These are phyloP conservation scores for Buteo buteo DNA, from an alignment of 2,113 vertebrate genomes.

Conservation along the genomic window DNA sequence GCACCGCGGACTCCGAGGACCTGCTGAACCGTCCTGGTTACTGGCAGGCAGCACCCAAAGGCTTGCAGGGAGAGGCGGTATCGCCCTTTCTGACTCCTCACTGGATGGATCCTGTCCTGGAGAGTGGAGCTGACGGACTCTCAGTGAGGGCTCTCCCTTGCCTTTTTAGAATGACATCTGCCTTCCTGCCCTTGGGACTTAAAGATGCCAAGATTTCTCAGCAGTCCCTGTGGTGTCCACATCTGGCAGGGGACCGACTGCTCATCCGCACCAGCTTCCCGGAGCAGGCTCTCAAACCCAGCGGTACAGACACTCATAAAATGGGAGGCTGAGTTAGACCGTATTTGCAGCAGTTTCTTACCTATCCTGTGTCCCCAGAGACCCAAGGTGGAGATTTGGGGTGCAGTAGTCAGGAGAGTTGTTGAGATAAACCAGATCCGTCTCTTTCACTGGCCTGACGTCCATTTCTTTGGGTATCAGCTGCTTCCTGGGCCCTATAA, in stretches of 20 bases:
- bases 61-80: background rate
- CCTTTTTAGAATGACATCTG: background rate
- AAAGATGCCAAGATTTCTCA: background rate
- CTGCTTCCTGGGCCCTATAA: conserved; percentile 67
- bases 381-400: conserved; percentile 63
- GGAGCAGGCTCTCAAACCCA: background rate
- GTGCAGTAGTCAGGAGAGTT: conserved; percentile 76
- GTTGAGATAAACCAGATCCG: conserved; percentile 74
- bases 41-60: background rate
- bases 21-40: background rate
- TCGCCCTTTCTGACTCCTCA: background rate
- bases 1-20: background rate
- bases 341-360: background rate
- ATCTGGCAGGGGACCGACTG: no score
- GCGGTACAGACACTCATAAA: rapidly evolving
- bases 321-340: background rate
- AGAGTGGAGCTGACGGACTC: background rate
- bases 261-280: background rate
- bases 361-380: conserved; percentile 78
- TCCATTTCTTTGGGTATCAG: conserved; percentile 72
- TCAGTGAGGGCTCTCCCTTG: background rate
- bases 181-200: background rate
- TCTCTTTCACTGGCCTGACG: conserved; percentile 63
- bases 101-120: background rate
- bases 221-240: background rate